Conservation (phyloP, 1,140 invertebrate species). For the Piezodorus guildinii region DNA sequence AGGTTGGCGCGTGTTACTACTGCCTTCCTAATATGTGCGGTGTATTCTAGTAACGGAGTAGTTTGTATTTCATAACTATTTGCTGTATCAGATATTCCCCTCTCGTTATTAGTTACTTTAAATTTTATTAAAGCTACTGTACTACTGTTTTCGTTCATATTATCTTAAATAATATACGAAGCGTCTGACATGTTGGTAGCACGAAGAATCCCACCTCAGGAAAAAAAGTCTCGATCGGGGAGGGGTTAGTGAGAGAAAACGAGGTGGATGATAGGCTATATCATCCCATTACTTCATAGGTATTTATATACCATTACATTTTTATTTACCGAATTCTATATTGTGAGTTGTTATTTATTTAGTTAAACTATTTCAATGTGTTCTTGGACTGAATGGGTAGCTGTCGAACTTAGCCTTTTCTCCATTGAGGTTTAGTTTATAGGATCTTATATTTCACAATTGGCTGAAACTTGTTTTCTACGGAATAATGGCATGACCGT, state of each 20-base stretch:
- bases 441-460: conserved; percentile 12
- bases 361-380: background rate
- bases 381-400: background rate
- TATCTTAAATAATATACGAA: too few species aligned
- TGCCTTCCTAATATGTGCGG: background rate
- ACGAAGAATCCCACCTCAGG: background rate
- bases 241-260: conserved; percentile 22
- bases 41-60: too few species aligned
- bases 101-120: too few species aligned
- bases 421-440: background rate
- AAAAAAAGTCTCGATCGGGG: conserved; percentile 13
- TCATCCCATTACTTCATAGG: conserved; percentile 22
- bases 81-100: too few species aligned
- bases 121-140: too few species aligned
- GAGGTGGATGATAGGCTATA: conserved; percentile 24
- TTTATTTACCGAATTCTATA: background rate
- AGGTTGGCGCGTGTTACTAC: background rate
- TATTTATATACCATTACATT: conserved; percentile 9
- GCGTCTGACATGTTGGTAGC: too few species aligned
- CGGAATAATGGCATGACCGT: background rate
- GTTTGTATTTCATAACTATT: too few species aligned
- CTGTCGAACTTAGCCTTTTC: background rate
- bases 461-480: background rate
- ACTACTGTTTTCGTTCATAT: too few species aligned
- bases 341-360: background rate